phyloP scores from a whole-genome alignment of 2,113 vertebrate species.

The Callorhinus ursinus region DNA sequence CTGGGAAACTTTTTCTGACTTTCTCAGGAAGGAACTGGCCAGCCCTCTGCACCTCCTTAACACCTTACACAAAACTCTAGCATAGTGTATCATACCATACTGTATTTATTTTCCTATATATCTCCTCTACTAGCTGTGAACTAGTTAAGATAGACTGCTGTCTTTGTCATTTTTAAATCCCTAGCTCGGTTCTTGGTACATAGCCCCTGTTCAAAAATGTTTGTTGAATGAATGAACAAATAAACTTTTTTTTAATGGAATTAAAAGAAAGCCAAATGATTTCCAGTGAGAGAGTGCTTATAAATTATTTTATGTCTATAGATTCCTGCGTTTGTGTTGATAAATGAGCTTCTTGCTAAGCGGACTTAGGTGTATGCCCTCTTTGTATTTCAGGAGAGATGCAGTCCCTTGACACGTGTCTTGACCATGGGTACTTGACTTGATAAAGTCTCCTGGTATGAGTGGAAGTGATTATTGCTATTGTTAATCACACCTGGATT shows the following conservation, averaged over 20 bases:
- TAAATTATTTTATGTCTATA: not conserved
- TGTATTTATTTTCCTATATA: not conserved
- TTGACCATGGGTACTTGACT: not conserved
- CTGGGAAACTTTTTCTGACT: not conserved
- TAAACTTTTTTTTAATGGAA: not conserved
- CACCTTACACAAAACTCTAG: not conserved
- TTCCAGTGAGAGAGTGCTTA: not conserved
- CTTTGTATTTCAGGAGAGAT: not conserved
- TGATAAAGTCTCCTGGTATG: constrained; percentile 36
- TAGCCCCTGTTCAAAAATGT: not conserved
- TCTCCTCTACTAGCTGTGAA: not conserved
- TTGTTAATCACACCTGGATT: not conserved
- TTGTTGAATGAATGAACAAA: constrained; percentile 3
- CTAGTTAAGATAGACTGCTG: not conserved
- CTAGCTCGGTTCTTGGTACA: constrained; percentile 16
- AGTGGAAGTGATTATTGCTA: not conserved
- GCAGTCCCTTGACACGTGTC: not conserved
- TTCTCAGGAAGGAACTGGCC: not conserved
- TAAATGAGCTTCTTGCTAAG: not conserved
- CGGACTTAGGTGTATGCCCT: not conserved
- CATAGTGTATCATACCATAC: not conserved
- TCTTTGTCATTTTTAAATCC: constrained; percentile 7
- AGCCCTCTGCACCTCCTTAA: not conserved
- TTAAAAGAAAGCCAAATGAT: not conserved
- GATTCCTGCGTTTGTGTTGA: not conserved